phyloP scores from a whole-genome alignment of 2,888 invertebrate species.

The Macrophya annulata region DNA sequence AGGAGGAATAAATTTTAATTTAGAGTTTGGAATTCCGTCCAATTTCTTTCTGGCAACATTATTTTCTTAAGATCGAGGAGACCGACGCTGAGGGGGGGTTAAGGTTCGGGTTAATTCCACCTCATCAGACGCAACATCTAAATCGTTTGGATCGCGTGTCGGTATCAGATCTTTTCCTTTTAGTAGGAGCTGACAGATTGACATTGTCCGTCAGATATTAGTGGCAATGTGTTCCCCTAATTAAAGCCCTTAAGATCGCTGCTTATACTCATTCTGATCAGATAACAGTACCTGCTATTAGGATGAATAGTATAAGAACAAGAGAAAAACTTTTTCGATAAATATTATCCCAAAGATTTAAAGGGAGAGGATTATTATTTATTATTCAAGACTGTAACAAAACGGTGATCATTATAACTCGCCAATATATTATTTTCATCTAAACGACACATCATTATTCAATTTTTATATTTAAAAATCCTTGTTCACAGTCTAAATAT shows the following conservation, averaged over 20 bases:
- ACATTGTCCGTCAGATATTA: slow-evolving; percentile 76
- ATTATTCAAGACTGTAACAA: not conserved
- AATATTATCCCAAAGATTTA: not conserved
- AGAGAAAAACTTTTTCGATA: not conserved
- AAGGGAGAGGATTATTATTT: not conserved
- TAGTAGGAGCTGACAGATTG: slow-evolving; percentile 75
- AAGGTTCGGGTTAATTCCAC: slow-evolving; percentile 69
- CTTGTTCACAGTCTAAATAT: not conserved
- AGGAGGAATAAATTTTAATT: slow-evolving; percentile 68
- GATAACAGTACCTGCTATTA: not conserved
- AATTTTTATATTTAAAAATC: slow-evolving; percentile 20
- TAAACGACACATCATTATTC: not conserved
- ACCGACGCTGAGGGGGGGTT: not conserved
- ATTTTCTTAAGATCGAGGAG: not conserved
- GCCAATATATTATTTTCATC: not conserved
- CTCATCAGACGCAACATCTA: slow-evolving; percentile 74
- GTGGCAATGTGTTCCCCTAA: slow-evolving; percentile 77
- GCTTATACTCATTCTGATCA: not conserved
- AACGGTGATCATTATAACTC: not conserved
- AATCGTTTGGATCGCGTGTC: slow-evolving; percentile 72
- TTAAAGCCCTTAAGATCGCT: slow-evolving; percentile 75
- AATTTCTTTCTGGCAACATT: slow-evolving; percentile 15
- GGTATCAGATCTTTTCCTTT: slow-evolving; percentile 64
- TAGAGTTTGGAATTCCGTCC: slow-evolving; percentile 59
- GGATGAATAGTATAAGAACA: not conserved